phyloP scores from a whole-genome alignment of 2,113 vertebrate genomes.

The Laticauda laticaudata region DNA sequence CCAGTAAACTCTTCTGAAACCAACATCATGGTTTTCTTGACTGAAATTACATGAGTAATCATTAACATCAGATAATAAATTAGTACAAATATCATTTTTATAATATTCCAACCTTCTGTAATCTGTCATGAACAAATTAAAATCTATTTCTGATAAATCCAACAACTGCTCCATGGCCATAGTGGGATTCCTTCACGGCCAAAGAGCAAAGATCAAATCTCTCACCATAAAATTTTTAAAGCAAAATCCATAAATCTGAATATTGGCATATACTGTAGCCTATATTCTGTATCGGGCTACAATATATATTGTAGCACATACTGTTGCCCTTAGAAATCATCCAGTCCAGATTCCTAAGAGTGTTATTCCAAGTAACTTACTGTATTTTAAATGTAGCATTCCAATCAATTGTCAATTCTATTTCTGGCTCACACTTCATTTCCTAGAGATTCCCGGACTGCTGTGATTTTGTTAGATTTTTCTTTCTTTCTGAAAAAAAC shows the following conservation, averaged over 20 bases:
- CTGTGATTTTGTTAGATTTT: neutral
- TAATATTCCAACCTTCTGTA: neutral
- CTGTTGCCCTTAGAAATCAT: neutral
- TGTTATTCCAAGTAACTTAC: neutral
- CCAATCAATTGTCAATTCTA: neutral
- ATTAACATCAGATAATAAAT: neutral
- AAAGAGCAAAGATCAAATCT: neutral
- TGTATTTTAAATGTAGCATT: neutral
- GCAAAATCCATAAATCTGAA: neutral
- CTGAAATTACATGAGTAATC: neutral
- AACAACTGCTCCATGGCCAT: neutral
- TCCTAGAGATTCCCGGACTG: neutral
- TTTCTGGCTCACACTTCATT: neutral
- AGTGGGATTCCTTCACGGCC: neutral
- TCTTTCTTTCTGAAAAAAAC: neutral
- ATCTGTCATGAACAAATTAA: neutral
- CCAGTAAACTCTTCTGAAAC: neutral
- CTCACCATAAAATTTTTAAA: neutral
- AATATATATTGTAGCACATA: too few relatives aligned
- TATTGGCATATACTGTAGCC: neutral
- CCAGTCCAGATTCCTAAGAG: neutral
- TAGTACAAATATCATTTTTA: neutral
- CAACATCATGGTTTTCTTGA: neutral
- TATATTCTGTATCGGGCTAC: too few relatives aligned
- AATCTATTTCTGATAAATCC: neutral